These are phyloP conservation scores for Arothron firmamentum DNA, from an alignment of 2,113 vertebrate genomes.

Conservation along the genomic window DNA sequence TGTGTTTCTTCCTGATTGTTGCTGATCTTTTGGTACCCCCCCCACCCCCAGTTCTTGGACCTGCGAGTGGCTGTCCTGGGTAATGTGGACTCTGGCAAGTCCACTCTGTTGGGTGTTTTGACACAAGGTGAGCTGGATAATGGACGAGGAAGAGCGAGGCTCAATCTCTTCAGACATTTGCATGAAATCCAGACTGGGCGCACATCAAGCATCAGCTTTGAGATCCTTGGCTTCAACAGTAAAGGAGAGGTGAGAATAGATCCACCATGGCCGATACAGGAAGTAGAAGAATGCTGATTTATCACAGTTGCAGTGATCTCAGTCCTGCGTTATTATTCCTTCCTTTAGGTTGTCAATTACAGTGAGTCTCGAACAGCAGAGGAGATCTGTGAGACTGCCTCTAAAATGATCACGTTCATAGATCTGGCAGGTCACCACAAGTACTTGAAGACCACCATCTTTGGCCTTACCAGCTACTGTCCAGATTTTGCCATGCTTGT, in stretches of 20 bases:
- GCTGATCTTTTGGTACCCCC: not conserved
- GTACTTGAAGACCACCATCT: constrained; percentile 97
- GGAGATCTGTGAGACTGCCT: constrained; percentile 97
- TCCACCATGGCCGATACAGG: not conserved
- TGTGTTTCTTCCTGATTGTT: not conserved
- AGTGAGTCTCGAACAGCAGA: constrained; percentile 96
- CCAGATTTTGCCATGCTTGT: constrained; percentile 98
- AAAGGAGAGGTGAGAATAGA: constrained; percentile 88
- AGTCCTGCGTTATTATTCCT: not conserved
- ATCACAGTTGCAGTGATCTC: no score
- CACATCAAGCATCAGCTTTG: constrained; percentile 98
- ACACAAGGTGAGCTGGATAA: constrained; percentile 98
- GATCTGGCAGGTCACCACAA: constrained; percentile 98
- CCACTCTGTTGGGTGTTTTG: constrained; percentile 92
- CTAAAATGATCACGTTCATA: constrained; percentile 99
- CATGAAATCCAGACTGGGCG: constrained; percentile 98
- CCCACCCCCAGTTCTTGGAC: constrained; percentile 85
- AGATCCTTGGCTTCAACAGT: constrained; percentile 97
- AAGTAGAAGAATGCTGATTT: not conserved
- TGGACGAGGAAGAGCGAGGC: constrained; percentile 89
- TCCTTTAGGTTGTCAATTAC: constrained; percentile 92
- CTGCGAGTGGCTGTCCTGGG: constrained; percentile 94
- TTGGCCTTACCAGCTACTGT: constrained; percentile 97
- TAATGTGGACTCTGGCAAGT: constrained; percentile 97
- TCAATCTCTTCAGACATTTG: constrained; percentile 97